A percentile compares a stretch with the other conserved stretches of the same genome.
These are phyloP conservation scores for Cyphomyrus plagiostoma DNA, from an alignment of 2,113 vertebrate species.

Conservation along the genomic window DNA sequence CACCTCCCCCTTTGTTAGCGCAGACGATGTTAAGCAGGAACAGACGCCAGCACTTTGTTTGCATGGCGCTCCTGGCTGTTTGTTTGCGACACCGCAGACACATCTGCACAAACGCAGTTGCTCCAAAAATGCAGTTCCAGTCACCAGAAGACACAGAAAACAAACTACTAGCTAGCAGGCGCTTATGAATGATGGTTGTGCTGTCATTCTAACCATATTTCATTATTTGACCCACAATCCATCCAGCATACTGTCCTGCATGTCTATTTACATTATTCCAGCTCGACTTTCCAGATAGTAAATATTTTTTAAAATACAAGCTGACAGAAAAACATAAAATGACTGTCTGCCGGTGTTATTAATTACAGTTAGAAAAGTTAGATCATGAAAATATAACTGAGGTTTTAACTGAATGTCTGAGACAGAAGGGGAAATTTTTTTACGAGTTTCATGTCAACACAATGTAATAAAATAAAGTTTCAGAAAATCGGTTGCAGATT, in stretches of 20 bases:
- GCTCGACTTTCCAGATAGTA: background rate
- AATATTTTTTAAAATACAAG: background rate
- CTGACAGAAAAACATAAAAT: background rate
- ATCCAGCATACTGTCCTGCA: background rate
- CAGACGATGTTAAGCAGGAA: background rate
- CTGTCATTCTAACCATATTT: background rate
- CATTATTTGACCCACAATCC: background rate
- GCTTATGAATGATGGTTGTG: background rate
- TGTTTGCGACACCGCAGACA: background rate
- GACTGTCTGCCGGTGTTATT: background rate
- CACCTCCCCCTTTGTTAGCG: background rate
- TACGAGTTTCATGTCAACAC: slow-evolving; percentile 13
- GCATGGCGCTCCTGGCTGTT: background rate
- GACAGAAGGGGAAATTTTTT: slow-evolving; percentile 22
- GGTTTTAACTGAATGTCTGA: background rate
- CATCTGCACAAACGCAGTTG: background rate
- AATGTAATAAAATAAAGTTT: background rate
- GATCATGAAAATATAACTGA: slow-evolving; percentile 1
- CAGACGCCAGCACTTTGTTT: background rate
- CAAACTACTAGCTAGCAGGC: too few relatives aligned
- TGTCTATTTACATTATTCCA: background rate
- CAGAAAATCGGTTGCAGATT: background rate
- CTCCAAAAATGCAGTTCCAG: background rate
- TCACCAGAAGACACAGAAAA: background rate
- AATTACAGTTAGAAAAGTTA: background rate